Conservation (phyloP, 2,113 vertebrate genomes). For the Campylorhamphus procurvoides region DNA sequence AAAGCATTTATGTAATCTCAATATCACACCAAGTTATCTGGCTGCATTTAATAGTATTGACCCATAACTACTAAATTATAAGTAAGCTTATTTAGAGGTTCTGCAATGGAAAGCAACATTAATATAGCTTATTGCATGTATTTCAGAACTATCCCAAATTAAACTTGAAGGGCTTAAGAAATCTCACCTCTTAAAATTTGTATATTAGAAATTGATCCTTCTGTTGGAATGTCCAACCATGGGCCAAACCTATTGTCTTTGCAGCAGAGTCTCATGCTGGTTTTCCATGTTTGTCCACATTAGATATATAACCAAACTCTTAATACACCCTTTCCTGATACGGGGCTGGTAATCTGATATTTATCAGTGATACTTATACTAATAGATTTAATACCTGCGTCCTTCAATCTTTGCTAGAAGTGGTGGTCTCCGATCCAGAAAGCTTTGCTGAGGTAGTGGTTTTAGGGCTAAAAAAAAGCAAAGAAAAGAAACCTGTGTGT, state of each 20-base stretch:
- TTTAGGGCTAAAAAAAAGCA: background rate
- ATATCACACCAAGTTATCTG: background rate
- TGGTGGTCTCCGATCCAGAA: background rate
- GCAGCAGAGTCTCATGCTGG: background rate
- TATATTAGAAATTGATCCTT: background rate
- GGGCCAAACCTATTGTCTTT: background rate
- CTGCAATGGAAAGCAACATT: background rate
- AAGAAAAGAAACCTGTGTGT: accelerated
- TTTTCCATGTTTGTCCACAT: background rate
- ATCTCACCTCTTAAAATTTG: background rate
- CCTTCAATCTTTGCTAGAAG: background rate
- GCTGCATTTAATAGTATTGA: background rate
- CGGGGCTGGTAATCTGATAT: background rate
- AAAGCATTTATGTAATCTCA: background rate
- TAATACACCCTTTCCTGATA: background rate
- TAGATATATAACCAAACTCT: background rate
- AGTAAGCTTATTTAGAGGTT: background rate
- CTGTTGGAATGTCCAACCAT: background rate
- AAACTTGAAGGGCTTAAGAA: background rate
- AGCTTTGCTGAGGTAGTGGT: background rate
- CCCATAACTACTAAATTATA: background rate
- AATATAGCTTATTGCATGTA: background rate
- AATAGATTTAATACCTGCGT: background rate
- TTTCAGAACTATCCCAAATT: background rate
- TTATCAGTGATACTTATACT: background rate